These are phyloP conservation scores for Triplophysa yarkandensis DNA, from an alignment of 2,797 vertebrate genomes.

Conservation along the genomic window DNA sequence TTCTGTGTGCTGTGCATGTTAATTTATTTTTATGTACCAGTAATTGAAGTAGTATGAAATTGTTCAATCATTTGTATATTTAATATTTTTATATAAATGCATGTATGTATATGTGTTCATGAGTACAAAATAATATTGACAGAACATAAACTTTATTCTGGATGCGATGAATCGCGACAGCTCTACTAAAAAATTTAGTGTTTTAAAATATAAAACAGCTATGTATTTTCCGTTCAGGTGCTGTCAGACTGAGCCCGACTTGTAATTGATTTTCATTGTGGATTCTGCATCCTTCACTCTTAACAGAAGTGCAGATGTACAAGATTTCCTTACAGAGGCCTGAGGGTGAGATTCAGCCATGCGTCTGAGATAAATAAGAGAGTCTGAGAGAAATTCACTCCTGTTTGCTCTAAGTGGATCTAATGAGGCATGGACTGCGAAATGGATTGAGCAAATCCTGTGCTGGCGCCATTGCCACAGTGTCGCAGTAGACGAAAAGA, in stretches of 20 bases:
- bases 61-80: no score
- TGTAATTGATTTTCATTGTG: neutral
- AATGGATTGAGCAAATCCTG: slow-evolving; percentile 22
- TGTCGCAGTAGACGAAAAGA: neutral
- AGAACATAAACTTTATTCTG: no score
- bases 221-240: neutral
- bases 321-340: slow-evolving; percentile 23
- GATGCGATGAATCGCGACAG: no score
- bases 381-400: slow-evolving; percentile 28
- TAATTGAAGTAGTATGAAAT: no score
- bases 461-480: neutral
- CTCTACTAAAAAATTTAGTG: no score
- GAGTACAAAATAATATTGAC: no score
- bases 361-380: slow-evolving; percentile 31
- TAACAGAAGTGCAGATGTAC: slow-evolving; percentile 10
- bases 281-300: slow-evolving; percentile 16
- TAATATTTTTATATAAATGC: no score
- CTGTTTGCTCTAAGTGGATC: slow-evolving; percentile 25
- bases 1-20: no score
- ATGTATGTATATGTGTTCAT: no score
- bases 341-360: slow-evolving; percentile 24
- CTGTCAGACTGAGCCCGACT: neutral
- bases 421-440: slow-evolving; percentile 42
- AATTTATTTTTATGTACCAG: no score
- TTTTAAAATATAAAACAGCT: neutral